These are phyloP conservation scores for Limnephilus lunatus DNA, from an alignment of 2,888 invertebrate species.

Conservation along the genomic window DNA sequence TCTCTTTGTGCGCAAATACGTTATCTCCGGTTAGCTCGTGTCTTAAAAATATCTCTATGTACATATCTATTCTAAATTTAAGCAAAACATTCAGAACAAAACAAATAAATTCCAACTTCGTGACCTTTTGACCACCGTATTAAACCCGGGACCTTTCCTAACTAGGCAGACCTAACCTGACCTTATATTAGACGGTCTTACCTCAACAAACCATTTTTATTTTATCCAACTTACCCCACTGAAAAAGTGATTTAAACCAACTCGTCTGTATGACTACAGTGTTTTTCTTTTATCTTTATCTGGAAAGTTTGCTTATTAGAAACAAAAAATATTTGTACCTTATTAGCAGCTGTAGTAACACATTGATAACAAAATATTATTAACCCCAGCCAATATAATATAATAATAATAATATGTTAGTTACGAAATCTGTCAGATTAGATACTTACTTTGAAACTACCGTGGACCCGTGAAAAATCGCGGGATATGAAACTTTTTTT, in stretches of 20 bases:
- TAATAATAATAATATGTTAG: no score
- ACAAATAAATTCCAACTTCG: not conserved
- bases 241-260: not conserved
- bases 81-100: not conserved
- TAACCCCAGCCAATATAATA: no score
- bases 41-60: not conserved
- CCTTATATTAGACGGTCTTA: not conserved
- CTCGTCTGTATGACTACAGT: not conserved
- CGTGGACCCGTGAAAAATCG: no score
- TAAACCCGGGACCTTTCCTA: not conserved
- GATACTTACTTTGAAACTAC: no score
- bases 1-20: no score
- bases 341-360: no score
- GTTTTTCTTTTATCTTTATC: not conserved
- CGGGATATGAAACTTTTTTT: no score
- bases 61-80: not conserved
- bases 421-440: no score
- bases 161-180: not conserved
- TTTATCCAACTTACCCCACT: not conserved
- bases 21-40: no score
- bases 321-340: no score
- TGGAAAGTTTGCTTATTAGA: not conserved
- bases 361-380: no score
- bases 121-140: not conserved
- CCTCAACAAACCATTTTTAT: not conserved